phyloP scores from a whole-genome alignment of 2,888 invertebrate genomes.

The Torymus aiolomorphi region DNA sequence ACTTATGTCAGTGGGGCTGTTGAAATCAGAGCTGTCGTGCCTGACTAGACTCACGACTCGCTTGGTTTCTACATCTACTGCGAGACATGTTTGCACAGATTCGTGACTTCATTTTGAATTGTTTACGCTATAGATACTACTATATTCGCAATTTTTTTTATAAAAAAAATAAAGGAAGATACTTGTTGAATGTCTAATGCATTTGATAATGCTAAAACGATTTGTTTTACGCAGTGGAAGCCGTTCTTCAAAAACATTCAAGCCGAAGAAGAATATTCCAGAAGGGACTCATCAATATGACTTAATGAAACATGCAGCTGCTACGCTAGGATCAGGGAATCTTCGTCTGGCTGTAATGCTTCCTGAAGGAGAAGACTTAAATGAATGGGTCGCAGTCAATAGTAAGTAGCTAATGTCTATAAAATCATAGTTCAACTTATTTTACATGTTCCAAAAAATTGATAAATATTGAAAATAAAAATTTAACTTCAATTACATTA shows the following conservation, averaged over 20 bases:
- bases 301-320: constrained; percentile 99
- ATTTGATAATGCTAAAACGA: constrained; percentile 53
- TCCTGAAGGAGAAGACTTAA: constrained; percentile 98
- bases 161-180: constrained; percentile 52
- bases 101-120: constrained; percentile 49
- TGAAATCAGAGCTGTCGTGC: constrained; percentile 50
- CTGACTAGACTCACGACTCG: constrained; percentile 31
- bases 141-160: constrained; percentile 53
- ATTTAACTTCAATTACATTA: too few species aligned
- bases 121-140: constrained; percentile 44
- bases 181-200: constrained; percentile 56
- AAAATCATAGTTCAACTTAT: constrained; percentile 3
- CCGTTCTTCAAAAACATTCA: constrained; percentile 97
- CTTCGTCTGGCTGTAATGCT: constrained; percentile 95
- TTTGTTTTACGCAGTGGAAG: constrained; percentile 81
- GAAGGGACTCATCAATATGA: constrained; percentile 99
- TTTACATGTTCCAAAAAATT: too few species aligned
- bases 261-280: constrained; percentile 98
- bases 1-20: constrained; percentile 52
- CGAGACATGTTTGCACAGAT: constrained; percentile 56
- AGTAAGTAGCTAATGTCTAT: constrained; percentile 83
- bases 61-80: constrained; percentile 22
- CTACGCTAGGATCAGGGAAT: constrained; percentile 98
- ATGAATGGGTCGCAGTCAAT: constrained; percentile 99
- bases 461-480: too few species aligned